Evolutionary conservation across 2,888 invertebrate species (phyloP), one percentile per base, ranked within the genome.

Genomic region (Drosophila atroscutellata): DNA sequence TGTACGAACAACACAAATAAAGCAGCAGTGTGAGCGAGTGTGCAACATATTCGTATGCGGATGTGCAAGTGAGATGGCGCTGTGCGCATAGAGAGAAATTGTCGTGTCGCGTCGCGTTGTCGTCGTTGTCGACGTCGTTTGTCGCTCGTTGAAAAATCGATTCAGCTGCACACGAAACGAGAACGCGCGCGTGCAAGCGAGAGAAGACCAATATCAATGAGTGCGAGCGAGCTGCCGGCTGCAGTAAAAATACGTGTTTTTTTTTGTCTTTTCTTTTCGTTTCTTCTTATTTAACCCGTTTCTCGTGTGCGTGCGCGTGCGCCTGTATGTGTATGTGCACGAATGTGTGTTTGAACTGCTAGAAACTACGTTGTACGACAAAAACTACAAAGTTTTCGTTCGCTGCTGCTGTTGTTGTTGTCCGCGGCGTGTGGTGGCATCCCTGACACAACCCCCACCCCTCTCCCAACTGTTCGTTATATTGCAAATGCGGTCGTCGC

Each of bases 91-190:
- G 63, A 89, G 86, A 83, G 86, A 89, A 86, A 89, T 85, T 89
- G 79, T 84, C 88, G 88, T 78, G 81, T 79, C 78, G 87, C 80
- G 75, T 69, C 61, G 75, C 61, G 72, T 54, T 56, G 60, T 56
- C 49, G 61, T 49, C 32, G 64, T 65, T 47, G 70, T 34, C 65
- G 72, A 49, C 55, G 62, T 70, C 65, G 69, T 66, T 81, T 76
- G 80, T 81, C 68, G 81, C 71, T 79, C 73, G 81, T 77, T 76
- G 82, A 86, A 89, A 87, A 86, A 89, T 86, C 87, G 89, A 87
- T 86, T 85, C 79, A 86, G 86, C 86, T 84, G 77, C 75, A 71
- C 75, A 72, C 60, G 64, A 72, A 81, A 78, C 81, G 79, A 81
- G 79, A 66, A 79, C 77, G 83, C 83, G 75, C 59, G 80, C 34